phyloP scores from a whole-genome alignment of 2,797 vertebrate genomes.

The Sebastes cheni region DNA sequence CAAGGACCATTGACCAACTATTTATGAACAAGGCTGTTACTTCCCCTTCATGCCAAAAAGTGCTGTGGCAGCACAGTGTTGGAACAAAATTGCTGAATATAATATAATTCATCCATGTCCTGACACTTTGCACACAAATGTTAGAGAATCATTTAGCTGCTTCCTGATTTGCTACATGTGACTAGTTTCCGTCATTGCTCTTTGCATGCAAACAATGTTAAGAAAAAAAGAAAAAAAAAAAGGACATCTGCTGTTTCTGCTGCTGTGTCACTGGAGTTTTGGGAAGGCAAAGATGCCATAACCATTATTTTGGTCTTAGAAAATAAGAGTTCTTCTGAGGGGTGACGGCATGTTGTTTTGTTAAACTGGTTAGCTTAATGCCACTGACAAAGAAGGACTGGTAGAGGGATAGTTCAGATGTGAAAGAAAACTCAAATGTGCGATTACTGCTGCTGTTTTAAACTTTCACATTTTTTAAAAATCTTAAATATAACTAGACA shows the following conservation, averaged over 20 bases:
- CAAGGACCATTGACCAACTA: too few relatives aligned
- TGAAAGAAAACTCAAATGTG: too few relatives aligned
- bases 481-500: too few relatives aligned
- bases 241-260: too few relatives aligned
- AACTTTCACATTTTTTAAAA: too few relatives aligned
- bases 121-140: not conserved
- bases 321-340: not conserved
- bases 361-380: not conserved
- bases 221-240: not conserved
- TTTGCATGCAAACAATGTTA: not conserved
- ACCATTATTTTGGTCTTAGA: not conserved
- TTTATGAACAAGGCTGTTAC: not conserved
- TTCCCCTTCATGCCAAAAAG: not conserved
- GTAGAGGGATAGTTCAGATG: too few relatives aligned
- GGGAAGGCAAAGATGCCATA: not conserved
- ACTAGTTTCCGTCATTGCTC: not conserved
- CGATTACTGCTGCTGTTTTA: too few relatives aligned
- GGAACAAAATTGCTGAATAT: not conserved
- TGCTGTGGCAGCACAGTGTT: not conserved
- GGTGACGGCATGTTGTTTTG: not conserved
- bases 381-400: too few relatives aligned
- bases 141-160: not conserved
- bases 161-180: not conserved
- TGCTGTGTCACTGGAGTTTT: not conserved
- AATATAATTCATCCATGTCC: not conserved